Percentiles rank a stretch among this genome's conserved stretches.
These are phyloP conservation scores for Procavia capensis DNA, from an alignment of 2,113 vertebrate genomes.

Conservation along the genomic window DNA sequence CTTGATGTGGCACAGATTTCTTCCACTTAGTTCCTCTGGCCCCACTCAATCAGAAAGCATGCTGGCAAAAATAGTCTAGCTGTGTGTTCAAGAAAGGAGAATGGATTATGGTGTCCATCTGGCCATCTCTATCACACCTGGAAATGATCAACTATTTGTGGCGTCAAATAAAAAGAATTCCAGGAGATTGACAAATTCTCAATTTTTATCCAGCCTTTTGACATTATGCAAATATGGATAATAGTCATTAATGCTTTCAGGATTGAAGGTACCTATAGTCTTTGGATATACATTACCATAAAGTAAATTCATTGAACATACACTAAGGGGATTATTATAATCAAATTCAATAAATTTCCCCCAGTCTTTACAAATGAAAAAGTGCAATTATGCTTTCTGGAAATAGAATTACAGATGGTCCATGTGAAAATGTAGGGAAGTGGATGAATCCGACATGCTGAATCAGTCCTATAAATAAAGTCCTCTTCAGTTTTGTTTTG, in stretches of 20 bases:
- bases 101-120: not conserved
- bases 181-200: not conserved
- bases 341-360: conserved; percentile 50
- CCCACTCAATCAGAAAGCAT: not conserved
- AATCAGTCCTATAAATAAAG: conserved; percentile 85
- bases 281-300: not conserved
- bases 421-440: conserved; percentile 82
- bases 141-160: not conserved
- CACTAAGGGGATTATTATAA: conserved; percentile 47
- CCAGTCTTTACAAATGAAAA: conserved; percentile 69
- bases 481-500: conserved; percentile 56
- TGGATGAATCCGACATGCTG: conserved; percentile 82
- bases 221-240: not conserved
- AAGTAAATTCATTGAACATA: conserved; percentile 43
- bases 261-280: not conserved
- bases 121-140: not conserved
- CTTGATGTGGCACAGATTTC: not conserved
- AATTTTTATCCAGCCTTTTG: conserved; percentile 37
- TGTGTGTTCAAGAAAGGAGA: not conserved
- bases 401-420: conserved; percentile 86
- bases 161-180: not conserved
- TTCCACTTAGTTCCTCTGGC: not conserved
- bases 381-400: conserved; percentile 81
- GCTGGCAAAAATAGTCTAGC: not conserved
- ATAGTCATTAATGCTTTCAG: not conserved